Percentiles rank a stretch among this genome's conserved stretches.
Conservation (phyloP, 2,888 invertebrate species). For the Eupithecia tripunctaria region DNA sequence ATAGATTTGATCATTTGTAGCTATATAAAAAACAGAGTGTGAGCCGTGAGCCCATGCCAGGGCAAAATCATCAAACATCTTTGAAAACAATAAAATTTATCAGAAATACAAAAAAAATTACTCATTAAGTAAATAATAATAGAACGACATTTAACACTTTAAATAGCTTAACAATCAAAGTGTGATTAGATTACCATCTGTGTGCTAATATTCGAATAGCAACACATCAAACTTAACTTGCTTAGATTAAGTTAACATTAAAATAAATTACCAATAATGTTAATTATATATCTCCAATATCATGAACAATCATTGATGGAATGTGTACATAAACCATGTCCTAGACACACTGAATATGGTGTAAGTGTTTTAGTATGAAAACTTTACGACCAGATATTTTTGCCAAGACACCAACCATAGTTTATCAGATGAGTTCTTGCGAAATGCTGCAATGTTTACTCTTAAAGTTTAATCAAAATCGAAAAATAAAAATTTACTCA, state of each 20-base stretch:
- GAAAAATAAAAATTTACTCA: conserved; percentile 50
- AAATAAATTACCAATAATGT: background rate
- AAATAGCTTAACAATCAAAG: background rate
- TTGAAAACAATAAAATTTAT: no score
- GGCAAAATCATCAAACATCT: no score
- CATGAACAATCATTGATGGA: background rate
- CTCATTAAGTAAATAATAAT: background rate
- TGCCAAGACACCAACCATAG: background rate
- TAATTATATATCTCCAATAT: background rate
- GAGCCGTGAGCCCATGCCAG: no score
- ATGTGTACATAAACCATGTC: background rate
- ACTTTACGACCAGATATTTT: background rate
- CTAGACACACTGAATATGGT: no score
- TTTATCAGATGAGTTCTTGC: background rate
- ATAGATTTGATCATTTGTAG: no score
- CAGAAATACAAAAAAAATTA: no score
- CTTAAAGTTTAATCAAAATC: conserved; percentile 39
- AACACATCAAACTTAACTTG: background rate
- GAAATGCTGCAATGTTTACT: conserved; percentile 36
- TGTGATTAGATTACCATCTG: background rate
- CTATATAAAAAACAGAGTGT: no score
- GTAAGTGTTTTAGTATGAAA: background rate
- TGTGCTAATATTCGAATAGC: background rate
- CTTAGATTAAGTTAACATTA: background rate
- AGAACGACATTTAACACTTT: background rate